Evolutionary conservation across 2,113 vertebrate species (phyloP), one percentile per base, ranked within the genome.

Genomic region (Dasyprocta punctata): DNA sequence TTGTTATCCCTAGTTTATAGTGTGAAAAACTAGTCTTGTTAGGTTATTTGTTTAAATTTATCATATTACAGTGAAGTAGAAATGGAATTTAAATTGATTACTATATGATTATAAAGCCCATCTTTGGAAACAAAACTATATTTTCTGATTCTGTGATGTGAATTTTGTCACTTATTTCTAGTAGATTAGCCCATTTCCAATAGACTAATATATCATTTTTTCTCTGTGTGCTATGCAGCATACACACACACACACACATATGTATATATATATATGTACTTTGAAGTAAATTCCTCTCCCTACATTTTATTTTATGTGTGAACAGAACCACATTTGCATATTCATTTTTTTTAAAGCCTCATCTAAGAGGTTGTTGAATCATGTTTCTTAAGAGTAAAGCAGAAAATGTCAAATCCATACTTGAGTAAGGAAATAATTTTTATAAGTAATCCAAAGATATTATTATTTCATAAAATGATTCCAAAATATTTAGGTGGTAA

Each of bases 261-360:
- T n/a, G n/a, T 60, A 38, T 16, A 33, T 17, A 33, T 47, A 16
- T n/a, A 54, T 83, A 52, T 67, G 67, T 85, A 84, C 67, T 95
- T 75, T 58, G 52, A 90, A 78, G 38, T 65, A 95, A 58, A 60
- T 71, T 47, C 69, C 26, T 60, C 38, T 92, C 16, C 36, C 22
- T 85, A 17, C 28, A 67, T 84, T 54, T n/a, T n/a, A n/a, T n/a
- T n/a, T 86, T 84, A 60, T 77, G 47, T 97, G 92, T 86, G 41
- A 94, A 22, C 41, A 81, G 22, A 91, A n/a, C 26, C 36, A 36
- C 7, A 87, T 92, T 90, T 97, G 75, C 87, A 77, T 85, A 90
- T 92, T 95, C 41, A 77, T 96, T 90, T 95, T 89, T 93, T n/a
- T 95, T 95, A 92, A 96, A 92, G 54, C 26, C 54, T 94, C 75